A percentile compares a stretch with the other conserved stretches of the same genome.
phyloP scores from a whole-genome alignment of 2,888 invertebrate genomes.

The Andrena bicolor region DNA sequence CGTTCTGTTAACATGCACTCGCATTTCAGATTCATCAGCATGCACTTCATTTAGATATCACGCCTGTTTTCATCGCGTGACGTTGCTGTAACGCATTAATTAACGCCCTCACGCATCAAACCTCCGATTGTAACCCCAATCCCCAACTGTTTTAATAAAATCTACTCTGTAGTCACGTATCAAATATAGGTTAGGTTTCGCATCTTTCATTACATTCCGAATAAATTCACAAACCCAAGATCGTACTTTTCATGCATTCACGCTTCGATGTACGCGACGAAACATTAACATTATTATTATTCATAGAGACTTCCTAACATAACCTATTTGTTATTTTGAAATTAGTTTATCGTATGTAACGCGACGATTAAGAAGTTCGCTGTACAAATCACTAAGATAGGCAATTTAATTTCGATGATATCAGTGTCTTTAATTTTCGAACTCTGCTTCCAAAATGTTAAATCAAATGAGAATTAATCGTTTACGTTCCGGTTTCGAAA shows the following conservation, averaged over 20 bases:
- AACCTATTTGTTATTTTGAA: not conserved
- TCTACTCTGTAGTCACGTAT: not conserved
- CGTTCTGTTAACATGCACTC: conserved; percentile 5
- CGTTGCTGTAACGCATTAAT: conserved; percentile 1
- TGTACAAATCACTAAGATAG: not conserved
- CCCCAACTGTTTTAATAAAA: not conserved
- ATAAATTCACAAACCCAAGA: too few relatives aligned
- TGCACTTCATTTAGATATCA: conserved; percentile 3
- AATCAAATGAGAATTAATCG: not conserved
- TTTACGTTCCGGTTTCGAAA: not conserved
- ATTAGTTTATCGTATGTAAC: not conserved
- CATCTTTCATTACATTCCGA: not conserved
- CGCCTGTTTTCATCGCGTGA: conserved; percentile 6
- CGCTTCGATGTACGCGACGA: not conserved
- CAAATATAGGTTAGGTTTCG: not conserved
- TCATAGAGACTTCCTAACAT: not conserved
- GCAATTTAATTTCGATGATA: not conserved
- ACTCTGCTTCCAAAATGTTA: not conserved
- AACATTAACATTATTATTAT: not conserved
- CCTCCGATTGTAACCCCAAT: not conserved
- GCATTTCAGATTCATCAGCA: not conserved
- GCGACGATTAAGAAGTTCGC: not conserved
- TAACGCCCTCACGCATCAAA: not conserved
- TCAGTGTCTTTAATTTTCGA: not conserved
- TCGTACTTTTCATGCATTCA: conserved; percentile 8